Conservation (phyloP, 2,888 invertebrate species). For the Drosophila formosana region DNA sequence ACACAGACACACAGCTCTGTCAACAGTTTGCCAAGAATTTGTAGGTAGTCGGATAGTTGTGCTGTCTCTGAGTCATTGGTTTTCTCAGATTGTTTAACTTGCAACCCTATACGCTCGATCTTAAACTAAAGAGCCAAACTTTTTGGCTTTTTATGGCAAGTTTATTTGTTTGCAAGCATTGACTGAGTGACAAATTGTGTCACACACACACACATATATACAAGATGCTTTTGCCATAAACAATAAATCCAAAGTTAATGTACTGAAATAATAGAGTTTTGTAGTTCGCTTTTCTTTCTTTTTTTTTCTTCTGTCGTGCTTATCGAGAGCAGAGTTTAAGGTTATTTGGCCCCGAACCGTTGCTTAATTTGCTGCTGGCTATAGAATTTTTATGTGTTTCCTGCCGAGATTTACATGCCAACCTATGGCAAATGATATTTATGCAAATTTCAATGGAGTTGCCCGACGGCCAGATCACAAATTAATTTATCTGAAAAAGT, state of each 20-base stretch:
- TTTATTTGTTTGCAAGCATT: constrained; percentile 46
- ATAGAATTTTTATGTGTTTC: constrained; percentile 51
- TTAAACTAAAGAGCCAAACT: constrained; percentile 16
- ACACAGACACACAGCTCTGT: constrained; percentile 14
- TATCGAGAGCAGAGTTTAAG: constrained; percentile 48
- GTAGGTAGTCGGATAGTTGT: constrained; percentile 11
- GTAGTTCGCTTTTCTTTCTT: constrained; percentile 43
- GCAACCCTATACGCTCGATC: constrained; percentile 15
- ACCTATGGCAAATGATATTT: constrained; percentile 69
- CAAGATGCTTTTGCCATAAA: constrained; percentile 49
- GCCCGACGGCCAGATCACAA: constrained; percentile 57
- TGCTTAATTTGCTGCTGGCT: constrained; percentile 32
- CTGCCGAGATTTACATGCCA: constrained; percentile 58
- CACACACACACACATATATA: constrained; percentile 5
- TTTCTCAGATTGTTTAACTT: constrained; percentile 9
- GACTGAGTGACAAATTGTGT: constrained; percentile 54
- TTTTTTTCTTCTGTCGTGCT: constrained; percentile 16
- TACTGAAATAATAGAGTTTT: constrained; percentile 74
- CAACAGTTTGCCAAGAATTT: constrained; percentile 7
- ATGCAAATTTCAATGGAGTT: constrained; percentile 70
- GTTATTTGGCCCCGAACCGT: constrained; percentile 17
- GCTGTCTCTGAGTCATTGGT: constrained; percentile 8
- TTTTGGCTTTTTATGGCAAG: constrained; percentile 25
- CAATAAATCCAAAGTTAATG: constrained; percentile 76
- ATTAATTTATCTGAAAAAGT: constrained; percentile 71